These are phyloP conservation scores for Spilosoma lubricipeda DNA, from an alignment of 2,888 invertebrate genomes.

Conservation along the genomic window DNA sequence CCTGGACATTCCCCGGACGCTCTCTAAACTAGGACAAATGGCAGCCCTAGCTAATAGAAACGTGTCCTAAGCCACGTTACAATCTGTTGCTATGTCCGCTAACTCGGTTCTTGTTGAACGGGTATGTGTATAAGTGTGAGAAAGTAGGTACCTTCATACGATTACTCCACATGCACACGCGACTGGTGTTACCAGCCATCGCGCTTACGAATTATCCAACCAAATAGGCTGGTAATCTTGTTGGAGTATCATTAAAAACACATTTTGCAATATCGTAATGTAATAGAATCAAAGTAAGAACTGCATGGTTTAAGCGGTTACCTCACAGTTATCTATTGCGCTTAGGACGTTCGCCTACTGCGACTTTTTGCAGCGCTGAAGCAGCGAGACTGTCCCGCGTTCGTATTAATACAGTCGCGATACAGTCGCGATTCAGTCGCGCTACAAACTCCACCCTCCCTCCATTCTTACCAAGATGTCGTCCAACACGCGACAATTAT, in stretches of 20 bases:
- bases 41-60: not conserved
- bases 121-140: not conserved
- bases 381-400: too few species aligned
- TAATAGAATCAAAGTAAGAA: not conserved
- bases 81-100: constrained; percentile 1
- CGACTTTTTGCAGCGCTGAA: too few species aligned
- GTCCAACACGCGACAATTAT: too few species aligned
- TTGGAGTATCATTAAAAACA: not conserved
- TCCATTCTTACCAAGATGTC: too few species aligned
- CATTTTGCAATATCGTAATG: not conserved
- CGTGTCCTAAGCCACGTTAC: not conserved
- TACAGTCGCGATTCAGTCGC: too few species aligned
- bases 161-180: not conserved
- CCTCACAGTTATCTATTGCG: too few species aligned
- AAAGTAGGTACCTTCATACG: not conserved
- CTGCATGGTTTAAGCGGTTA: too few species aligned
- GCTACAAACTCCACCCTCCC: too few species aligned
- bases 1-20: too few species aligned
- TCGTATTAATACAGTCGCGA: too few species aligned
- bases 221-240: not conserved
- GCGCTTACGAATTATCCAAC: not conserved
- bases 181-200: not conserved
- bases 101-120: not conserved
- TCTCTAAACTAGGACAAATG: too few species aligned
- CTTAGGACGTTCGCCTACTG: too few species aligned